Base-by-base conservation (phyloP, 2,113 vertebrate genomes). In the Neomonachus schauinslandi region DNA sequence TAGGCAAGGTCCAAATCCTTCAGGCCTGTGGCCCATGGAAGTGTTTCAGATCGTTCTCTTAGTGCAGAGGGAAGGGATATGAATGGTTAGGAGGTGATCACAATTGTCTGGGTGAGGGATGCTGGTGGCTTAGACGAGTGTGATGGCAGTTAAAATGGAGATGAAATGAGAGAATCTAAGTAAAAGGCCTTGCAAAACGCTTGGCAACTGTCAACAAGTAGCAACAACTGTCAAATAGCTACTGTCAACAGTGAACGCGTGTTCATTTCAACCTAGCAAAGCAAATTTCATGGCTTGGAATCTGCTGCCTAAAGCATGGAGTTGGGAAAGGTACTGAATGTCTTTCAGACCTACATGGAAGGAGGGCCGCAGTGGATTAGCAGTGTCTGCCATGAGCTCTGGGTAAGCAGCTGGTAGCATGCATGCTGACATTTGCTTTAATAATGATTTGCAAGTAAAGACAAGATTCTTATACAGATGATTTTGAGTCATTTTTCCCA, bases 401-500 rank as follows among this genome's bases (percentile, higher is more conserved):
- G 59, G 15, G 39, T 10, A n/a, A 39, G 42, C n/a, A 39, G 6
- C 22, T 39, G 5, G 51, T 16, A 14, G 18, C 71, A 16, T 6
- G 2, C 21, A n/a, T 5, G 4, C 26, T 4, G 2, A 51, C 9
- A 10, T 3, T 0, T 14, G 5, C 49, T 92, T 92, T 69, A 55
- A 65, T n/a, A 72, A 79, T 36, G 31, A 59, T 33, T 92, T 89
- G 87, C 13, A 72, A 80, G 24, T 22, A 91, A 61, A 88, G 55
- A 36, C 46, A 72, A 49, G 21, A 72, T 63, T 92, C 31, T 85
- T 28, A 71, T 6, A 53, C 24, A 91, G 63, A 89, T 77, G 72
- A 21, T 18, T 90, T 63, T 82, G 12, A 83, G 57, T 85, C 46
- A 49, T 51, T 93, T 97, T 89, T 55, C 94, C 83, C 71, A 72